phyloP scores from a whole-genome alignment of 2,797 vertebrate species.

The Loris lydekkerianus region DNA sequence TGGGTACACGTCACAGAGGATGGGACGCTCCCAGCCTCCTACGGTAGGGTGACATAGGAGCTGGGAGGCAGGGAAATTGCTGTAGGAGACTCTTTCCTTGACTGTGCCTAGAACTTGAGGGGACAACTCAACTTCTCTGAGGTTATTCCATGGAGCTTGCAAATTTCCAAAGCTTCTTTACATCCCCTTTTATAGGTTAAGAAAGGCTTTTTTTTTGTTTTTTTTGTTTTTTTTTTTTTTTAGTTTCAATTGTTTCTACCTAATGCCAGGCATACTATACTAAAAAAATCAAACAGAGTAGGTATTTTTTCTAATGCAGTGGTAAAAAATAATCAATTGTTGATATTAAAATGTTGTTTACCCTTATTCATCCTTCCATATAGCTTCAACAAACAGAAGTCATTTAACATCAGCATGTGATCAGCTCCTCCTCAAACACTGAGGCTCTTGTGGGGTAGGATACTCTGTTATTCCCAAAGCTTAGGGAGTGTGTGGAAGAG shows the following conservation, averaged over 20 bases:
- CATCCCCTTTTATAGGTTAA: background rate
- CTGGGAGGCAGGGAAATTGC: background rate
- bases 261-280: background rate
- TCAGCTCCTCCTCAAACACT: background rate
- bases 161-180: background rate
- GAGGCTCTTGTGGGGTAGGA: background rate
- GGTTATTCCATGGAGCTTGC: background rate
- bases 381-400: background rate
- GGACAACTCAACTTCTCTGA: background rate
- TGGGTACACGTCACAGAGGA: background rate
- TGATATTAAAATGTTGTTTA: background rate
- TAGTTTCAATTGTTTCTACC: background rate
- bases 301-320: background rate
- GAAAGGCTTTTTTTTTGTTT: background rate
- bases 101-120: background rate
- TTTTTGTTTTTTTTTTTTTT: too few relatives aligned
- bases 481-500: background rate
- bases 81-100: background rate
- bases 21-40: too few relatives aligned
- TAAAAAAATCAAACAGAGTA: slow-evolving; percentile 8
- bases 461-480: background rate
- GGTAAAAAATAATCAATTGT: background rate
- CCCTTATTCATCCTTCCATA: background rate
- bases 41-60: background rate
- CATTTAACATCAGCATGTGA: background rate